Conservation (phyloP, 2,113 vertebrate species). For the Erythrocercus mccallii region DNA sequence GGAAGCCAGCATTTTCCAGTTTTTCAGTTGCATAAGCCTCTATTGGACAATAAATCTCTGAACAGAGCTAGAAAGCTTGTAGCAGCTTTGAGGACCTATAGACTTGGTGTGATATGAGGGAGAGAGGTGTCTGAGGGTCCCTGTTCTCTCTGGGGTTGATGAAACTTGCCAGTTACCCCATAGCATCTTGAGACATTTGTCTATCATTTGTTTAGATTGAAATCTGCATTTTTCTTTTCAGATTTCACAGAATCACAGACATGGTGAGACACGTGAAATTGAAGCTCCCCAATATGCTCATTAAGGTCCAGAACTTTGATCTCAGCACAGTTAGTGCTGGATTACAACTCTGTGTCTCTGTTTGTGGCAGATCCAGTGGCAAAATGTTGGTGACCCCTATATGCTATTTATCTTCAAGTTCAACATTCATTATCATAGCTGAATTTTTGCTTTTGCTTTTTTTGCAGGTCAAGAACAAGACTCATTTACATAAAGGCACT, state of each 20-base stretch:
- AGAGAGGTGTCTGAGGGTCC: not conserved
- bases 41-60: not conserved
- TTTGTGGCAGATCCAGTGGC: not conserved
- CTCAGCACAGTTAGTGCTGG: not conserved
- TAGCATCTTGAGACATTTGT: not conserved
- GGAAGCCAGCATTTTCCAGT: not conserved
- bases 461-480: not conserved
- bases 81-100: not conserved
- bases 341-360: accelerated
- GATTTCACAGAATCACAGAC: not conserved
- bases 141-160: not conserved
- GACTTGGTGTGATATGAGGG: not conserved
- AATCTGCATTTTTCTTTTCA: not conserved
- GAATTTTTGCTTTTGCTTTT: not conserved
- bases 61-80: not conserved
- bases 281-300: not conserved
- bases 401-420: not conserved
- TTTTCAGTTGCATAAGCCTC: not conserved
- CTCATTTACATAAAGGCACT: not conserved
- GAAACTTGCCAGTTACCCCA: not conserved
- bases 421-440: not conserved
- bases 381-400: not conserved
- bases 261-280: not conserved
- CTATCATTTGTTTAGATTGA: not conserved
- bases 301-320: not conserved